phyloP scores from a whole-genome alignment of 1,140 invertebrate genomes.

The Ceratosolen solmsi region DNA sequence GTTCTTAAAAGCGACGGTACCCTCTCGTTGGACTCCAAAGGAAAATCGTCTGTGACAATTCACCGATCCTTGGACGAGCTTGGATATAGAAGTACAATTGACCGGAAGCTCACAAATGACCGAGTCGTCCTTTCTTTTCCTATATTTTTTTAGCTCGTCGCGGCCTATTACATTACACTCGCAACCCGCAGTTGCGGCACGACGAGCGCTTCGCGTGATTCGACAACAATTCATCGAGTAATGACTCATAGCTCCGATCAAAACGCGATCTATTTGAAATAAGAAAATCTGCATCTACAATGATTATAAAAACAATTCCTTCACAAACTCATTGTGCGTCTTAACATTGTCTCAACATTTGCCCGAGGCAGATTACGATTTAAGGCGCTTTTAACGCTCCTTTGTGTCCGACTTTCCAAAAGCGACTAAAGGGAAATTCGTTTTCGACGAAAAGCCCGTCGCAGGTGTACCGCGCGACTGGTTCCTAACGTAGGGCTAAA shows the following conservation, averaged over 20 bases:
- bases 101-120: constrained; percentile 22
- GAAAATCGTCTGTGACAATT: not conserved
- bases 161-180: too few relatives aligned
- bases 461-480: not conserved
- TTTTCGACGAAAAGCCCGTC: not conserved
- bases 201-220: not conserved
- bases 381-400: not conserved
- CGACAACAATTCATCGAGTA: not conserved
- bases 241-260: not conserved
- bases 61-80: not conserved
- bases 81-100: constrained; percentile 15
- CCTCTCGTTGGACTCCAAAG: too few relatives aligned
- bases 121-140: not conserved
- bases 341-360: not conserved
- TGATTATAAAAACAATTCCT: not conserved
- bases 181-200: not conserved
- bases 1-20: too few relatives aligned
- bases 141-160: not conserved
- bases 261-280: not conserved
- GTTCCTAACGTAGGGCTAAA: not conserved
- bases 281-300: not conserved
- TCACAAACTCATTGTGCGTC: too few relatives aligned
- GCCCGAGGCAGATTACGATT: not conserved
- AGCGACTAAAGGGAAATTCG: not conserved
- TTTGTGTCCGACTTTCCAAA: not conserved